These are phyloP conservation scores for Hypomecis atomaria DNA, from an alignment of 2,888 invertebrate genomes.

Conservation along the genomic window DNA sequence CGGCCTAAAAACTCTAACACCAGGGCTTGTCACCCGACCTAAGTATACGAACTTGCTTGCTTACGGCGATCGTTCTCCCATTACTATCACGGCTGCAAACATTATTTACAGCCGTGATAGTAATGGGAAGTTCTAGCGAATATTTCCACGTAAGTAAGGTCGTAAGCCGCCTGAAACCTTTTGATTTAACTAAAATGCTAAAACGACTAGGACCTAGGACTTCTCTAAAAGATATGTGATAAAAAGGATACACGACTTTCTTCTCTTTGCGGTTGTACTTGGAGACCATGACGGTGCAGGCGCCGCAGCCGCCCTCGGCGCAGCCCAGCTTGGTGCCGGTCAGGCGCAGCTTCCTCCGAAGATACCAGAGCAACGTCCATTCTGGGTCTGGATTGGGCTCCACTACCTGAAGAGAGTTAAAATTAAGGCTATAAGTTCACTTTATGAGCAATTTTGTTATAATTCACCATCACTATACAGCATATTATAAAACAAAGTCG, in stretches of 20 bases:
- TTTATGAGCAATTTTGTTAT: background rate
- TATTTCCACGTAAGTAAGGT: too few relatives aligned
- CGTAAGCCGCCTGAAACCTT: too few relatives aligned
- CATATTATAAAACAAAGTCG: too few relatives aligned
- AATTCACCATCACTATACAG: too few relatives aligned
- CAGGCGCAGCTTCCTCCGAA: slow-evolving; percentile 91
- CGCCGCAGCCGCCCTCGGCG: slow-evolving; percentile 98
- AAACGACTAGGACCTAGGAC: background rate
- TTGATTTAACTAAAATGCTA: background rate
- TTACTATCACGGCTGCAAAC: too few relatives aligned
- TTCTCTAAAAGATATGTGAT: background rate
- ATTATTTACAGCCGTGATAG: too few relatives aligned
- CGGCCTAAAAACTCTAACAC: too few relatives aligned
- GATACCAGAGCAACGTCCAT: slow-evolving; percentile 93
- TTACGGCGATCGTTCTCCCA: too few relatives aligned
- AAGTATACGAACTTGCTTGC: too few relatives aligned
- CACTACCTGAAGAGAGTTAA: slow-evolving; percentile 84
- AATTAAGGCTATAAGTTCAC: background rate
- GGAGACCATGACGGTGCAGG: slow-evolving; percentile 97
- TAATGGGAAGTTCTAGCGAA: too few relatives aligned
- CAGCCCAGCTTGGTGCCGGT: slow-evolving; percentile 97
- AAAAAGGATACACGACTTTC: slow-evolving; percentile 77
- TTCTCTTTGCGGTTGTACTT: slow-evolving; percentile 87
- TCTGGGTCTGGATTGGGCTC: slow-evolving; percentile 92
- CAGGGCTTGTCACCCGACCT: too few relatives aligned